Percentiles rank a stretch among this genome's conserved stretches.
Conservation (phyloP, 2,797 vertebrate species). For the Cuniculus paca region DNA sequence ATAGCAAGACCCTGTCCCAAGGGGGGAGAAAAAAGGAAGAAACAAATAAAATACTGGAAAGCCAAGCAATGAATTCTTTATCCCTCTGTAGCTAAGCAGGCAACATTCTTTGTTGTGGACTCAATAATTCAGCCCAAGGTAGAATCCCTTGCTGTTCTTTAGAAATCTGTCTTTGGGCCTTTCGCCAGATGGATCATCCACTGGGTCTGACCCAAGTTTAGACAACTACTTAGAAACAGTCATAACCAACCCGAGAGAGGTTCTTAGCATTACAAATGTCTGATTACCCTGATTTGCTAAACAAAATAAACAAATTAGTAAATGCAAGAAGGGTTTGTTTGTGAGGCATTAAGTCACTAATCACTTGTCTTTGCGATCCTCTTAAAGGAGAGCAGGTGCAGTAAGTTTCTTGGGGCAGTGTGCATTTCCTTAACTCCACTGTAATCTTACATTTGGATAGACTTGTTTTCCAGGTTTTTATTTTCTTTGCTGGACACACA, state of each 20-base stretch:
- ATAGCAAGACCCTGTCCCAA: background rate
- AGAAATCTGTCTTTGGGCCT: conserved; percentile 48
- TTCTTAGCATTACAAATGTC: conserved; percentile 65
- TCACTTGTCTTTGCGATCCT: conserved; percentile 10
- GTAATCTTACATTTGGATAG: background rate
- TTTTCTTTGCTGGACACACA: background rate
- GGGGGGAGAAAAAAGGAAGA: background rate
- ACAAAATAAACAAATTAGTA: conserved; percentile 59
- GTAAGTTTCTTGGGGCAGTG: background rate
- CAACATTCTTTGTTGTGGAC: background rate
- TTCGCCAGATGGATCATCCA: conserved; percentile 27
- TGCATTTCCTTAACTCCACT: background rate
- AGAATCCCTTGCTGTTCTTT: background rate
- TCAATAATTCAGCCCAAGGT: background rate
- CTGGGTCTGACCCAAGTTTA: conserved; percentile 64
- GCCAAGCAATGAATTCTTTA: conserved; percentile 4
- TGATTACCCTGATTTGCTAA: conserved; percentile 50
- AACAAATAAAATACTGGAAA: conserved; percentile 27
- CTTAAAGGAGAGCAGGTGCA: background rate
- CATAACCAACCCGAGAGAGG: conserved; percentile 66
- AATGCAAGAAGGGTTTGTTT: conserved; percentile 25
- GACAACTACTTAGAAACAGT: conserved; percentile 70
- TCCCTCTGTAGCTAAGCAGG: background rate
- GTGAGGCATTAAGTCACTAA: background rate
- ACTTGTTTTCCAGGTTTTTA: background rate